phyloP scores from a whole-genome alignment of 2,888 invertebrate genomes.

The Odontocolon sp. region DNA sequence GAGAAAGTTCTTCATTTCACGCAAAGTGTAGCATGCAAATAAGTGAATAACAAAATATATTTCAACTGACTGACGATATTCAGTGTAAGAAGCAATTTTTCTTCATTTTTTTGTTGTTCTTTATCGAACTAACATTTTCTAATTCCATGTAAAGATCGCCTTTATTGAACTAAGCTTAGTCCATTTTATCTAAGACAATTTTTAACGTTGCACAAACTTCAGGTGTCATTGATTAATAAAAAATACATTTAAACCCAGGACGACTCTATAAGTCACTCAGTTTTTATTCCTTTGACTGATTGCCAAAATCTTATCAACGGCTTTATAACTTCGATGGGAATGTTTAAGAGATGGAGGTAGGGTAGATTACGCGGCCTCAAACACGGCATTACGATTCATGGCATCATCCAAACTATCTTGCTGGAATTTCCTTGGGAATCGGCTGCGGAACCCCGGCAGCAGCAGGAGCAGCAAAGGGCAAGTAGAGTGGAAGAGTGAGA shows the following conservation, averaged over 20 bases:
- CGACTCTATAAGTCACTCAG: too few relatives aligned
- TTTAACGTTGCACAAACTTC: too few relatives aligned
- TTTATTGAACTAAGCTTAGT: too few relatives aligned
- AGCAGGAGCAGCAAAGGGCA: constrained; percentile 49
- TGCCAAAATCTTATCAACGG: not conserved
- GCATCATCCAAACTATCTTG: constrained; percentile 65
- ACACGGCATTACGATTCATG: constrained; percentile 76
- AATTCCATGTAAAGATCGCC: too few relatives aligned
- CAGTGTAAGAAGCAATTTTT: not conserved
- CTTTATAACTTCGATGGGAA: not conserved
- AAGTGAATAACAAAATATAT: not conserved
- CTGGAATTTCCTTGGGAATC: constrained; percentile 32
- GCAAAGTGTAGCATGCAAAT: not conserved
- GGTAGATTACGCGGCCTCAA: constrained; percentile 62
- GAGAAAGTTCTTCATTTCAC: constrained; percentile 12
- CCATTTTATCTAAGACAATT: too few relatives aligned
- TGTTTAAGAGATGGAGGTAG: not conserved
- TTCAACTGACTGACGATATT: not conserved
- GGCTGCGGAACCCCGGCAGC: constrained; percentile 36
- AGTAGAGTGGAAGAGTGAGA: constrained; percentile 32
- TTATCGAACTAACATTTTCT: too few relatives aligned
- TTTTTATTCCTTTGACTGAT: too few relatives aligned
- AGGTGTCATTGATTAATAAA: too few relatives aligned
- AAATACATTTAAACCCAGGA: too few relatives aligned
- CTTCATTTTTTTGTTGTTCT: not conserved